Percentiles rank a stretch among this genome's conserved stretches.
phyloP scores from a whole-genome alignment of 2,113 vertebrate genomes.

The Etheostoma cragini region DNA sequence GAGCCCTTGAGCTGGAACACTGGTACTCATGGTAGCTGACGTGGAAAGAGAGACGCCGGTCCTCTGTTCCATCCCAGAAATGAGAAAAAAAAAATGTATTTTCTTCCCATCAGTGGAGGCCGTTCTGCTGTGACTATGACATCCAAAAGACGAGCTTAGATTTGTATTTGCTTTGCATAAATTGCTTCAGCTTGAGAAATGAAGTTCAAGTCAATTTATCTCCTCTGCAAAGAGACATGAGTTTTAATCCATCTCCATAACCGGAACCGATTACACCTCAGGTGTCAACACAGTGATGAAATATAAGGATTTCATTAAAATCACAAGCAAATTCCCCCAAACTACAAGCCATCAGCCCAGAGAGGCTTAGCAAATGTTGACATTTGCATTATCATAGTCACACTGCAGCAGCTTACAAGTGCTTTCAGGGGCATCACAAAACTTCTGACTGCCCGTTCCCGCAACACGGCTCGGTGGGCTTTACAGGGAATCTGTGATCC shows the following conservation, averaged over 20 bases:
- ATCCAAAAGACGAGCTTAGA: slow-evolving; percentile 21
- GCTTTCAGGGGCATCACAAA: slow-evolving; percentile 50
- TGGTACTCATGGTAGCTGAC: slow-evolving; percentile 17
- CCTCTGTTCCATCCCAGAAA: slow-evolving; percentile 4
- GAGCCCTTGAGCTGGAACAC: slow-evolving; percentile 32
- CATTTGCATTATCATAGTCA: slow-evolving; percentile 66
- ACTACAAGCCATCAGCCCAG: slow-evolving; percentile 31
- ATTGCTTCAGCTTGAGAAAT: slow-evolving; percentile 18
- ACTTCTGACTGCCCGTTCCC: slow-evolving; percentile 63
- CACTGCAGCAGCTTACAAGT: slow-evolving; percentile 34
- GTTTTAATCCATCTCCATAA: slow-evolving; percentile 31
- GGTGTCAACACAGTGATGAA: slow-evolving; percentile 46
- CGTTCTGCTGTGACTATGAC: neutral
- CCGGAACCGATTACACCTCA: slow-evolving; percentile 41
- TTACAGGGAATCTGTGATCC: slow-evolving; percentile 65
- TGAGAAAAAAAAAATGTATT: slow-evolving; percentile 24
- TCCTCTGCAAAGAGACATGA: neutral
- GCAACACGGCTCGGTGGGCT: slow-evolving; percentile 50
- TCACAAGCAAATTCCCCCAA: slow-evolving; percentile 33
- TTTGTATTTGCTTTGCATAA: slow-evolving; percentile 38
- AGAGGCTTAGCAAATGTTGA: slow-evolving; percentile 56
- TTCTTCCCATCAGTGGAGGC: neutral
- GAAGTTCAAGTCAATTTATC: slow-evolving; percentile 33
- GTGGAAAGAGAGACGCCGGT: slow-evolving; percentile 13
- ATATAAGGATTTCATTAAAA: slow-evolving; percentile 52